Conservation (phyloP, 2,113 vertebrate genomes). For the Brienomyrus brachyistius region DNA sequence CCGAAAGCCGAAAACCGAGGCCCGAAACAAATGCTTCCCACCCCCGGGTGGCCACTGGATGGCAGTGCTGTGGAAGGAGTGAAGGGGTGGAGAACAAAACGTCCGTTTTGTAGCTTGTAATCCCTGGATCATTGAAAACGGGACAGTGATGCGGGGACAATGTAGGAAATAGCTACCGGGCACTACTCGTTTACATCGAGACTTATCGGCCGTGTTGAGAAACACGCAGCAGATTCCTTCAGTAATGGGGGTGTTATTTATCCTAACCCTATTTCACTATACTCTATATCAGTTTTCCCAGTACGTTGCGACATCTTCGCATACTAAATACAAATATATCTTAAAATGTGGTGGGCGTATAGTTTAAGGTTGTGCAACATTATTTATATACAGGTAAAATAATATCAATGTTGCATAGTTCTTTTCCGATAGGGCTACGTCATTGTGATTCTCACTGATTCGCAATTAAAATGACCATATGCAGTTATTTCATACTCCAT, state of each 20-base stretch:
- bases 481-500: background rate
- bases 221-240: background rate
- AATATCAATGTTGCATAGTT: background rate
- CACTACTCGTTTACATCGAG: background rate
- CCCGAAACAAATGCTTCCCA: slow-evolving; percentile 6
- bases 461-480: background rate
- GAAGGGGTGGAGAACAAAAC: background rate
- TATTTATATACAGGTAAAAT: background rate
- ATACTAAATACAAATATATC: background rate
- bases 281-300: background rate
- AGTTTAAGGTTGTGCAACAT: background rate
- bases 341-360: background rate
- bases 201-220: background rate
- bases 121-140: background rate
- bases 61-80: slow-evolving; percentile 60
- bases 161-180: background rate
- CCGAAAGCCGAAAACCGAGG: background rate
- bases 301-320: background rate
- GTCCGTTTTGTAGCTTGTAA: background rate
- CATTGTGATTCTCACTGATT: background rate
- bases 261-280: background rate
- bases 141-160: background rate
- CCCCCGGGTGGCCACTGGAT: slow-evolving; percentile 51
- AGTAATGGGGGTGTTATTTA: background rate
- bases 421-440: background rate